Evolutionary conservation across 2,797 vertebrate genomes (phyloP).

Genomic region (Euthynnus affinis): DNA sequence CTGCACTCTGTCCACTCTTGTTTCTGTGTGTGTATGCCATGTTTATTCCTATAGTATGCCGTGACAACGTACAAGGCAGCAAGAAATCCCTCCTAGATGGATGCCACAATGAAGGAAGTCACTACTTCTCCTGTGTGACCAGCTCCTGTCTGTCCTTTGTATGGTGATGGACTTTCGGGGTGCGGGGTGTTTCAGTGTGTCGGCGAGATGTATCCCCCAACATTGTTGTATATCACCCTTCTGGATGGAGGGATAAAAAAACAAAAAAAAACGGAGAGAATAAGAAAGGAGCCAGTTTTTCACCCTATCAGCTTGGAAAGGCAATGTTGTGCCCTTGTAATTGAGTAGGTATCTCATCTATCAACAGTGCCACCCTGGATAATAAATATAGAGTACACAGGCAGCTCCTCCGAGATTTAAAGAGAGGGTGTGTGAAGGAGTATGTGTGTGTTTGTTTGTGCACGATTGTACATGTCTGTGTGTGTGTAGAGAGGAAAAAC

Average conservation of each 20-base stretch:
- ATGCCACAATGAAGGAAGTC: conserved; percentile 31
- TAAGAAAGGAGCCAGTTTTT: conserved; percentile 86
- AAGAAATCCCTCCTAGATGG: conserved; percentile 18
- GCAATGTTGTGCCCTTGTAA: conserved; percentile 91
- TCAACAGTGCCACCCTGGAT: conserved; percentile 89
- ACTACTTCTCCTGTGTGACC: conserved; percentile 42
- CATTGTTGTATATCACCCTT: conserved; percentile 77
- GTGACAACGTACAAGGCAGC: neutral
- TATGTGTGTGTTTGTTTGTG: conserved; percentile 58
- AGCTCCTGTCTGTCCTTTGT: conserved; percentile 60
- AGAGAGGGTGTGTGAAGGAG: conserved; percentile 77
- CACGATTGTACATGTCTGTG: conserved; percentile 6
- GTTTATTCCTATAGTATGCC: conserved; percentile 22
- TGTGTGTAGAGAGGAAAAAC: conserved; percentile 54
- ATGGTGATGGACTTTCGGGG: conserved; percentile 60
- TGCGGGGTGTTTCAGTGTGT: conserved; percentile 50
- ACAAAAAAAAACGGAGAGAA: conserved; percentile 57
- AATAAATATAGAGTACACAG: conserved; percentile 90
- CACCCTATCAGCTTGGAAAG: conserved; percentile 88
- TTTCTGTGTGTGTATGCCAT: conserved; percentile 23
- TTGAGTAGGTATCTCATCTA: conserved; percentile 91
- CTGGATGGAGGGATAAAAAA: conserved; percentile 69
- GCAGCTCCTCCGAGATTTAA: conserved; percentile 85
- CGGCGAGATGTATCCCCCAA: conserved; percentile 69
- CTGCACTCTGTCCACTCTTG: conserved; percentile 41